phyloP scores from a whole-genome alignment of 1,140 invertebrate species.

The Drosophila murphyi region DNA sequence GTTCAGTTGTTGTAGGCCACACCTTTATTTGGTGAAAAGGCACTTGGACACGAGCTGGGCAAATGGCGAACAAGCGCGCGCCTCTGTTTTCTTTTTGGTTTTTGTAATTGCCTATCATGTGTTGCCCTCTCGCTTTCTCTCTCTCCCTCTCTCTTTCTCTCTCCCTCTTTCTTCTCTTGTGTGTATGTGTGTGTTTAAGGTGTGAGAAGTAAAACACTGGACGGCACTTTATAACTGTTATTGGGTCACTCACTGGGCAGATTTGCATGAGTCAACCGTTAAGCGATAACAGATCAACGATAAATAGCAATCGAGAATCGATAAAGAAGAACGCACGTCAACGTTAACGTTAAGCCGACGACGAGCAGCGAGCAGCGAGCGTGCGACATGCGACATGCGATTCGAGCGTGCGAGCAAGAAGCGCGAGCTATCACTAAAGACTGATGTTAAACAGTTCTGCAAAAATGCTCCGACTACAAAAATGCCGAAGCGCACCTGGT shows the following conservation, averaged over 20 bases:
- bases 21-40: conserved; percentile 61
- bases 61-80: conserved; percentile 47
- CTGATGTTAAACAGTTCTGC: conserved; percentile 84
- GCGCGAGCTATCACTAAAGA: conserved; percentile 84
- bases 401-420: conserved; percentile 82
- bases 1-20: conserved; percentile 49
- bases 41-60: conserved; percentile 38
- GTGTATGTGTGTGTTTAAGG: conserved; percentile 27
- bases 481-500: conserved; percentile 43
- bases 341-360: conserved; percentile 45
- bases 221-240: conserved; percentile 24
- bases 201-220: conserved; percentile 42
- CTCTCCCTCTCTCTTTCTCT: background rate
- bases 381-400: conserved; percentile 72
- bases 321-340: conserved; percentile 20
- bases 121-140: background rate
- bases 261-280: conserved; percentile 15
- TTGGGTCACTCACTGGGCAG: conserved; percentile 9
- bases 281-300: conserved; percentile 2
- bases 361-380: conserved; percentile 16
- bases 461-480: conserved; percentile 70
- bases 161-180: conserved; percentile 1
- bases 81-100: conserved; percentile 51
- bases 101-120: conserved; percentile 10
- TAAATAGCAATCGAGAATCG: conserved; percentile 8